Evolutionary conservation across 2,113 vertebrate species (phyloP), one percentile per base, ranked within the genome.

Genomic region (Acinonyx jubatus): DNA sequence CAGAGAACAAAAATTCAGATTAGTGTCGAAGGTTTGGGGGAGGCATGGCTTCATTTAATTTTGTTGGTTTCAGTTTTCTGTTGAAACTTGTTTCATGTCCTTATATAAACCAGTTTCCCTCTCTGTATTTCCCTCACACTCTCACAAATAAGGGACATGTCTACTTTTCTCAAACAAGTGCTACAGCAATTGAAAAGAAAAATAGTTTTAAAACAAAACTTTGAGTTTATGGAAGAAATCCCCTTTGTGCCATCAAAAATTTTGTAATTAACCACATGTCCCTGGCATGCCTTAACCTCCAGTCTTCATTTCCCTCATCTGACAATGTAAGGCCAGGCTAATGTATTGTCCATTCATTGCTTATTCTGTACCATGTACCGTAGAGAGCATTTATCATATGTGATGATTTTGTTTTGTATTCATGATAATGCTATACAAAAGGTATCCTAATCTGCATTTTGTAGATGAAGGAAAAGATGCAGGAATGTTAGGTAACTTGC

Each of bases 161-260:
- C 50, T 57, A 82, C 66, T 79, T 94, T 74, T 92, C 25, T 94
- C 29, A 84, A 80, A 78, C 4, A 82, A 95, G 68, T 74, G 23
- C 41, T 86, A 29, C 9, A 45, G 11, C 7, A 69, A 85, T 71
- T 78, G 63, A 74, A 41, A 74, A 65, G 31, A 92, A 96, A 31
- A 79, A n/a, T 36, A 55, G 52, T 14, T 69, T 14, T 48, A 48
- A 91, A 84, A 92, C 12, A 80, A 92, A 95, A 74, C 18, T 91
- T 91, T 76, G 71, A 87, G 23, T 80, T 88, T 90, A n/a, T 74
- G 21, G 29, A 78, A 79, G 48, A 73, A 95, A 88, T 91, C 36
- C 21, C 18, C 31, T 61, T 66, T 84, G 38, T 80, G 91, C 14
- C 63, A 63, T 38, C 31, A 63, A 33, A 95, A 45, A 8, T 57